Base-by-base conservation (phyloP, 1,140 invertebrate genomes). In the Daktulosphaira vitifoliae region DNA sequence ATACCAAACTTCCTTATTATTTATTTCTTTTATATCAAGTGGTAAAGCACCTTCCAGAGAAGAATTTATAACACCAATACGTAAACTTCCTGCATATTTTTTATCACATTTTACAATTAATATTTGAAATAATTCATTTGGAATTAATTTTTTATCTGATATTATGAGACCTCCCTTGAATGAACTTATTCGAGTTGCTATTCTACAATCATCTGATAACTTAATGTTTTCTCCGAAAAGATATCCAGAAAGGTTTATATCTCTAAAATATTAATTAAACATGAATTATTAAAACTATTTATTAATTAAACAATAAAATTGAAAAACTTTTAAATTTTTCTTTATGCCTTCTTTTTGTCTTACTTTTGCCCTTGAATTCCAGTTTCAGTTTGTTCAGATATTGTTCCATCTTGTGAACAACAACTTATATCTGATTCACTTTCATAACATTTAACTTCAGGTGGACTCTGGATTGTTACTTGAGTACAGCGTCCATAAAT, bases 401-500 rank as follows among this genome's bases (percentile, higher is more conserved):
- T 62, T 46, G 25, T 23, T 18, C 29, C 56, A 29, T 62, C 42
- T 11, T 46, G 56, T 15, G 56, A 46, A 20, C 42, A 48, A 8
- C 56, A 62, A 33, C 42, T 62, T n/a, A 25, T 62, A 8, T 62
- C 56, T 29, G 56, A 62, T 46, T 62, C 56, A 62, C 48, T 23
- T 23, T 65, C 46, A 51, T 65, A 26, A 38, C 46, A 52, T 51
- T 15, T 38, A 13, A 50, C 38, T 39, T 65, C 62, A 15, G 29
- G 29, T 25, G 62, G 62, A 51, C 46, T 65, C 3, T 51, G 48
- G 23, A 39, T 52, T 29, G 49, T 25, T 46, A 96, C 91, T 81
- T 95, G 89, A 20, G 90, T 89, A 76, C 92, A 96, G 73, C 92
- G 90, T 5, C 92, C 93, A 73, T 96, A 96, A 13, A 96, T 79